Conservation (phyloP, 2,888 invertebrate species). For the Gibbula magus region DNA sequence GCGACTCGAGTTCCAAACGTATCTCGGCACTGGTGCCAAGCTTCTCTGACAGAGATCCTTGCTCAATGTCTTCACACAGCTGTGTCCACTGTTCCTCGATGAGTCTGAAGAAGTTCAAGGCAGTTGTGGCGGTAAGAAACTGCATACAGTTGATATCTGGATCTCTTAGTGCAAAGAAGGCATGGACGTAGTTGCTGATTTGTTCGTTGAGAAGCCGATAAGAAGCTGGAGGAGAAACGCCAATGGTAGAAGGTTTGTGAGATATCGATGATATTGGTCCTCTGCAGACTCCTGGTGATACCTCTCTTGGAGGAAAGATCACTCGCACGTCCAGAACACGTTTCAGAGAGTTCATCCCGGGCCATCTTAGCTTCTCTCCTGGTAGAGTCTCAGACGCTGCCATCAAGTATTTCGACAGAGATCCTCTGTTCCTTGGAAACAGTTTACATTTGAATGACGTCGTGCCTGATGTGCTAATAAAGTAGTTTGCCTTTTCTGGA, state of each 20-base stretch:
- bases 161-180: conserved; percentile 42
- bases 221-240: conserved; percentile 30
- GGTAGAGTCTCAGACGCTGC: not conserved
- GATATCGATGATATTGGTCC: conserved; percentile 42
- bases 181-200: conserved; percentile 40
- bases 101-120: conserved; percentile 38
- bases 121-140: conserved; percentile 37
- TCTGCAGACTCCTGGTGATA: conserved; percentile 26
- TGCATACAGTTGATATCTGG: conserved; percentile 38
- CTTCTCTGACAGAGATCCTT: conserved; percentile 28
- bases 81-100: conserved; percentile 40
- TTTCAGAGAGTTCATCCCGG: not conserved
- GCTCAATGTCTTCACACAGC: conserved; percentile 43
- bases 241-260: conserved; percentile 5
- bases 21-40: conserved; percentile 22
- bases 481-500: conserved; percentile 42
- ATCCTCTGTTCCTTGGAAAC: conserved; percentile 38
- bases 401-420: not conserved
- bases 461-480: conserved; percentile 45
- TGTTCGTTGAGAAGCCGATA: conserved; percentile 23
- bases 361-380: not conserved
- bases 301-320: not conserved
- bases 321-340: not conserved
- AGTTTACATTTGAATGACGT: conserved; percentile 40
- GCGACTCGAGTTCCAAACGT: not conserved